Evolutionary conservation across 2,888 invertebrate genomes (phyloP).

Genomic region (Leptinotarsa peninsularis): DNA sequence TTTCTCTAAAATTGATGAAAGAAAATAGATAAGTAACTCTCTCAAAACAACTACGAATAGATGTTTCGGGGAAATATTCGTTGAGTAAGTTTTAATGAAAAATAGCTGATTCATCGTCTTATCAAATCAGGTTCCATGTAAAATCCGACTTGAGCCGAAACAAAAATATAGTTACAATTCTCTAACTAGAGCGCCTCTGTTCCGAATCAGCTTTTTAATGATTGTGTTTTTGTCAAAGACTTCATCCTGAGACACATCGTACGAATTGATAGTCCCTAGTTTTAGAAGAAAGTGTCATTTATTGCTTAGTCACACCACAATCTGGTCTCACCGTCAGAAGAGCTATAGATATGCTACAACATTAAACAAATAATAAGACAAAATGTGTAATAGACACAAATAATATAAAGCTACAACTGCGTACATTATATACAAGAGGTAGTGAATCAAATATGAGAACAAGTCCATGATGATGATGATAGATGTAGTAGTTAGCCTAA

Average conservation of each 20-base stretch:
- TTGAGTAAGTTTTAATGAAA: no score
- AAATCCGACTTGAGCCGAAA: no score
- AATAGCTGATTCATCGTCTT: no score
- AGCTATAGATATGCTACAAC: constrained; percentile 43
- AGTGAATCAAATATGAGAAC: constrained; percentile 50
- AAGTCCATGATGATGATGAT: constrained; percentile 23
- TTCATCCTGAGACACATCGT: constrained; percentile 29
- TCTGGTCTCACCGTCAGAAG: constrained; percentile 50
- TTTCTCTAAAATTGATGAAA: no score
- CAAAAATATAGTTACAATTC: no score
- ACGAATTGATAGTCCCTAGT: constrained; percentile 17
- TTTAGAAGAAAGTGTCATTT: constrained; percentile 52
- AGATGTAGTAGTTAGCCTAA: constrained; percentile 54
- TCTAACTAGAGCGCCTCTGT: not conserved
- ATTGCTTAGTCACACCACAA: constrained; percentile 65
- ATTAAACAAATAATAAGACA: constrained; percentile 40
- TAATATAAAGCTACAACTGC: constrained; percentile 42
- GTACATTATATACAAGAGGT: constrained; percentile 54
- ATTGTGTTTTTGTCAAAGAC: not conserved
- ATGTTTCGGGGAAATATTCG: no score
- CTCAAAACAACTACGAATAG: no score
- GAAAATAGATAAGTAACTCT: no score
- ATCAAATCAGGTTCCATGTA: no score
- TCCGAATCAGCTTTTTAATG: not conserved
- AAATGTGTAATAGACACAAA: constrained; percentile 42